Evolutionary conservation across 2,888 invertebrate genomes (phyloP), one percentile per base, ranked within the genome.

Genomic region (Iphiclides podalirius): DNA sequence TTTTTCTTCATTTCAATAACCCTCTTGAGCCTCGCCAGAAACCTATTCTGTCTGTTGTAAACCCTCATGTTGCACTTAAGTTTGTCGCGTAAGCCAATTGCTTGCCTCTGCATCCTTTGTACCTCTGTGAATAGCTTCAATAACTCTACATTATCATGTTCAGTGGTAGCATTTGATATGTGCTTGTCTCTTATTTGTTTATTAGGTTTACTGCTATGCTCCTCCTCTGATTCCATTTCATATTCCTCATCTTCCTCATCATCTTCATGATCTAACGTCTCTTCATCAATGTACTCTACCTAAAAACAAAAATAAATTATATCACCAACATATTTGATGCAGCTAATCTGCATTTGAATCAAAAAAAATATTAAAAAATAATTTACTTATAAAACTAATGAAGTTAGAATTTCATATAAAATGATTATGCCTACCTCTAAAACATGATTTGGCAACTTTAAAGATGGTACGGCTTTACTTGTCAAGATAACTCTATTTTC

Each of bases 201-300:
- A 17, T 51, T 51, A 4, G 20, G n/a, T 23, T 33, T 51, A 9
- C 7, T 17, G 9, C 26, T 31, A 0, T 45, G 40, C 11, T 66
- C 64, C 12, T 65, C 66, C 33, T 66, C 77, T 7, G 69, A 67
- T 12, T 73, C 71, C 69, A 78, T 72, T 14, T 66, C 63, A 28
- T 68, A 66, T 8, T 79, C 74, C 16, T 76, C 67, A n/a, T 73
- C 70, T 48, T 77, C 79, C 51, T 79, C 75, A n/a, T 84, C 70
- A 2, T 72, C 70, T 43, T 77, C 80, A 55, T 79, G 75, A 16
- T 84, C 80, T 41, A 85, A 55, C 1, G 81, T 76, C 17, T 87
- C 86, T 59, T 88, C 88, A 43, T 88, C 88, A 53, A 88, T 87
- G 58, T 88, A 88, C 70, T 88, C 88, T 4, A 86, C 86, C 88